Evolutionary conservation across 2,797 vertebrate species (phyloP).

Genomic region (Hippoglossus hippoglossus): DNA sequence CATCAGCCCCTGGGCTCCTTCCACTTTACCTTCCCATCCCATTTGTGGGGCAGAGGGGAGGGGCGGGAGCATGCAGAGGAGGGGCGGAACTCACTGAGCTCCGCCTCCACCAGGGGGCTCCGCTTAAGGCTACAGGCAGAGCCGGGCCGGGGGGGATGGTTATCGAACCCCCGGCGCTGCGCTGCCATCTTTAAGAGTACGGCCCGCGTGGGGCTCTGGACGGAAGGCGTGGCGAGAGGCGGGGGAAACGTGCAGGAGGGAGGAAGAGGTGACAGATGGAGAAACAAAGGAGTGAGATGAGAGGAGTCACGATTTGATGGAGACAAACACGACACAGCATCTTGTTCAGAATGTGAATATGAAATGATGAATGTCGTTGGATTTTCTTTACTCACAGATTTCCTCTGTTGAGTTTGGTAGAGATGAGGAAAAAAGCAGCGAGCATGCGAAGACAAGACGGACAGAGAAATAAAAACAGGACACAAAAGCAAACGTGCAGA

Average conservation of each 20-base stretch:
- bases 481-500: conserved; percentile 27
- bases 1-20: background rate
- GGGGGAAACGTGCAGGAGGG: background rate
- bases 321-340: background rate
- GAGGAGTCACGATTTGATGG: background rate
- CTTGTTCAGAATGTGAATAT: too few species aligned
- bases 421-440: conserved; percentile 29
- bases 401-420: conserved; percentile 60
- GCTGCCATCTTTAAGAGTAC: conserved; percentile 76
- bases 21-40: conserved; percentile 71
- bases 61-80: conserved; percentile 83
- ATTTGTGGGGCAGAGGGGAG: conserved; percentile 47
- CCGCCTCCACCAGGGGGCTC: conserved; percentile 81
- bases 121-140: conserved; percentile 87
- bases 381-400: conserved; percentile 69
- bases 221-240: background rate
- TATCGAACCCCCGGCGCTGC: conserved; percentile 64
- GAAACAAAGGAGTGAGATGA: background rate
- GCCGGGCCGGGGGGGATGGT: conserved; percentile 80
- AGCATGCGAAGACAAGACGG: conserved; percentile 64
- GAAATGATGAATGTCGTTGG: too few species aligned
- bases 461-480: conserved; percentile 20
- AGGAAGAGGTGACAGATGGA: background rate
- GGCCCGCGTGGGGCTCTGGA: conserved; percentile 74
- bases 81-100: conserved; percentile 79